Conservation (phyloP, 64 coral and sea anemone species). For the Exaiptasia diaphana region DNA sequence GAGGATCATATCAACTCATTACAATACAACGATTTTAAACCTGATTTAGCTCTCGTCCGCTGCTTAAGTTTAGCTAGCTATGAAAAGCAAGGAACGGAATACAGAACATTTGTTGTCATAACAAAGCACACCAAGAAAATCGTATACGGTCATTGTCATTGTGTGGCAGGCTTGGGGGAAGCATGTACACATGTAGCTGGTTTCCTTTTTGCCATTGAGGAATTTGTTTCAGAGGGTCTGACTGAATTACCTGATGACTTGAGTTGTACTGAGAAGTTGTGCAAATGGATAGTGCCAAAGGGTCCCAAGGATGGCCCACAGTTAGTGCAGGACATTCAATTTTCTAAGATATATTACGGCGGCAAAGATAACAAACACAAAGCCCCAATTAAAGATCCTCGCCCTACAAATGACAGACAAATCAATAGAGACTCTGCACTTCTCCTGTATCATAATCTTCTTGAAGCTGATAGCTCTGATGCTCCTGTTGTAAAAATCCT, state of each 20-base stretch:
- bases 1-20: neutral
- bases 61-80: neutral
- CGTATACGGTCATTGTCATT: constrained; percentile 16
- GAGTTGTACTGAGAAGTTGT: constrained; percentile 30
- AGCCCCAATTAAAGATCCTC: constrained; percentile 17
- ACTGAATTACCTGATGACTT: constrained; percentile 21
- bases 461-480: constrained; percentile 27
- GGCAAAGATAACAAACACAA: constrained; percentile 7
- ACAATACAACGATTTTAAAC: neutral
- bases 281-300: constrained; percentile 24
- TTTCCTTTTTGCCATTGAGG: constrained; percentile 31
- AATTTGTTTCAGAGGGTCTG: constrained; percentile 40
- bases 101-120: constrained; percentile 21
- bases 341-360: constrained; percentile 18
- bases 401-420: neutral
- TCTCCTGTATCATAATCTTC: constrained; percentile 15
- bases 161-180: constrained; percentile 21
- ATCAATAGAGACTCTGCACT: constrained; percentile 12
- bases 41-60: neutral
- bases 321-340: constrained; percentile 11
- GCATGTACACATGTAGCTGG: constrained; percentile 16
- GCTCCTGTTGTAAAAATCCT: constrained; percentile 33
- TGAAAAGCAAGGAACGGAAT: neutral
- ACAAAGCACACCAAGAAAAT: constrained; percentile 6
- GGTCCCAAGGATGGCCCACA: constrained; percentile 28